Conservation (phyloP, 1,140 invertebrate species). For the Drosophila nebulosa region DNA sequence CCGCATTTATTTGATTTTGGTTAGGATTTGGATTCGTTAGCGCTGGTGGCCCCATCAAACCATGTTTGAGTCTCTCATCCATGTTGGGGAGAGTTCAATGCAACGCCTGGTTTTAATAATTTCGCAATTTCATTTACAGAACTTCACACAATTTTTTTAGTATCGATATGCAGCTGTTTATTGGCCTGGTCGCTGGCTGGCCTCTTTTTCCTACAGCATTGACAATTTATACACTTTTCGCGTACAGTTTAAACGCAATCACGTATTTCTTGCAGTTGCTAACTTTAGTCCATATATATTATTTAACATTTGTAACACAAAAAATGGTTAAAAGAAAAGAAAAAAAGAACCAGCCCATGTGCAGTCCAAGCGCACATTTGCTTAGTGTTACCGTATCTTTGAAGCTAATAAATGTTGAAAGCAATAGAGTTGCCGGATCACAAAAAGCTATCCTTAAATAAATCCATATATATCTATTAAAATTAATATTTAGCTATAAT, state of each 20-base stretch:
- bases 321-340: neutral
- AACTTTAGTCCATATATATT: neutral
- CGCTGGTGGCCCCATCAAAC: constrained; percentile 26
- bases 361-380: constrained; percentile 2
- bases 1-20: constrained; percentile 1
- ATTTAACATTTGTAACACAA: constrained; percentile 1
- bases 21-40: constrained; percentile 1
- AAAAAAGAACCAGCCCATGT: constrained; percentile 5
- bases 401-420: neutral
- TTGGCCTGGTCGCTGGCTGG: neutral
- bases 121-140: neutral
- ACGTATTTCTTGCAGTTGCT: neutral
- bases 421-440: neutral
- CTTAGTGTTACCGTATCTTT: neutral
- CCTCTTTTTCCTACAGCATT: neutral
- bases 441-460: neutral
- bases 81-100: neutral
- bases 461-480: neutral
- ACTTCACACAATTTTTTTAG: neutral
- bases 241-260: neutral
- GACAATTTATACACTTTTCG: neutral
- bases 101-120: neutral
- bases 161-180: neutral
- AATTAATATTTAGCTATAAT: neutral
- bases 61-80: neutral